Conservation (phyloP, 2,888 invertebrate genomes). For the Ametastegia equiseti region DNA sequence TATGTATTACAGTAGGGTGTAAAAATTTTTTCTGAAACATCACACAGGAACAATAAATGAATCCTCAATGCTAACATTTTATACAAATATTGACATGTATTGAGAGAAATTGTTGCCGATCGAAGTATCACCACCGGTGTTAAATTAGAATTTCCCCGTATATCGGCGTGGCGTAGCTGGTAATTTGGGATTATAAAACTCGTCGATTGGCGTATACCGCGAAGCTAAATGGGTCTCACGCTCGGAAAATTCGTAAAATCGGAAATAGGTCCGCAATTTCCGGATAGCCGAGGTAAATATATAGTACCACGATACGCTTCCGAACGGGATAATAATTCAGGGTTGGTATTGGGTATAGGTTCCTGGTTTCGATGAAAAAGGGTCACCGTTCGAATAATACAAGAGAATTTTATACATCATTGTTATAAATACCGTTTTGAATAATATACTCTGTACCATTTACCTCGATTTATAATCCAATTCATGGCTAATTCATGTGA, state of each 20-base stretch:
- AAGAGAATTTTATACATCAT: too few species aligned
- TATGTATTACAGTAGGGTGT: too few species aligned
- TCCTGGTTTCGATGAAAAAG: not conserved
- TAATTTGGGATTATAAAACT: slow-evolving; percentile 18
- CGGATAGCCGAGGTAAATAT: not conserved
- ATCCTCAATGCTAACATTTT: not conserved
- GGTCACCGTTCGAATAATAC: not conserved
- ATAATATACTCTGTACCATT: too few species aligned
- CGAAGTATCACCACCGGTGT: not conserved
- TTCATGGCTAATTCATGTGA: too few species aligned
- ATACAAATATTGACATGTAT: too few species aligned
- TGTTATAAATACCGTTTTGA: too few species aligned
- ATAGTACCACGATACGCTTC: not conserved
- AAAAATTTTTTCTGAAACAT: too few species aligned
- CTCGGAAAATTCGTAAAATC: slow-evolving; percentile 23
- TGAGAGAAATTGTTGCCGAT: not conserved
- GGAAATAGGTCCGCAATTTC: slow-evolving; percentile 20
- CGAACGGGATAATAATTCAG: slow-evolving; percentile 14
- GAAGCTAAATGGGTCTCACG: slow-evolving; percentile 21
- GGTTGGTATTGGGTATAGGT: too few species aligned
- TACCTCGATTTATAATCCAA: too few species aligned
- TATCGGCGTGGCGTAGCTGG: not conserved
- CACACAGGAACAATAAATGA: too few species aligned
- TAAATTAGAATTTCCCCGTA: not conserved
- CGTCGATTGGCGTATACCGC: not conserved